phyloP scores from a whole-genome alignment of 2,113 vertebrate species.

The Atherinomorus stipes region DNA sequence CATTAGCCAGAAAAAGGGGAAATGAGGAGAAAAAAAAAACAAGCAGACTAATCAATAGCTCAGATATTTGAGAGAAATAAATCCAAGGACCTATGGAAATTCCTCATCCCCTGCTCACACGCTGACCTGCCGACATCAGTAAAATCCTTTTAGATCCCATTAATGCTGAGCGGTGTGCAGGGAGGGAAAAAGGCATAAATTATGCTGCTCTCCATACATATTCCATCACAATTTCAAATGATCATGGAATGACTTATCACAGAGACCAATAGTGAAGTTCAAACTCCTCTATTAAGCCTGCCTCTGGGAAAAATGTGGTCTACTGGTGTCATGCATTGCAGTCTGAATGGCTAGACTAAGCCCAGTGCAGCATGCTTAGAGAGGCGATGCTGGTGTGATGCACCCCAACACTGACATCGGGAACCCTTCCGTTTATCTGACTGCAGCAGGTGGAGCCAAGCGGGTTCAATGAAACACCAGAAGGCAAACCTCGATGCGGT shows the following conservation, averaged over 20 bases:
- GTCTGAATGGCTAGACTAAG: conserved; percentile 32
- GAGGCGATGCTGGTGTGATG: conserved; percentile 22
- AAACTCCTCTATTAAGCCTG: conserved; percentile 30
- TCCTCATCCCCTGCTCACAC: conserved; percentile 34
- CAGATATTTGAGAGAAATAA: conserved; percentile 28
- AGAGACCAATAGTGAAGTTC: conserved; percentile 25
- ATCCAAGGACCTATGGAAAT: conserved; percentile 23
- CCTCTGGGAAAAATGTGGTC: conserved; percentile 14
- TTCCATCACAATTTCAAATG: conserved; percentile 42
- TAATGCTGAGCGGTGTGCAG: conserved; percentile 34
- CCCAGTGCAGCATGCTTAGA: conserved; percentile 33
- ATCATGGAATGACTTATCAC: conserved; percentile 30
- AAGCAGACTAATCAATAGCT: conserved; percentile 22
- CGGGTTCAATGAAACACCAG: conserved; percentile 55
- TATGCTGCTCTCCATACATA: conserved; percentile 23
- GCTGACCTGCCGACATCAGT: conserved; percentile 44
- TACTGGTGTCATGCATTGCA: conserved; percentile 30
- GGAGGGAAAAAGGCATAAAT: neutral
- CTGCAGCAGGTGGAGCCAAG: conserved; percentile 72
- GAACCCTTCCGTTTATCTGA: conserved; percentile 54
- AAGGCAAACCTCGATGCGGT: conserved; percentile 58
- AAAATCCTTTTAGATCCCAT: conserved; percentile 51
- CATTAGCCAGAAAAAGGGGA: neutral
- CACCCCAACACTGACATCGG: conserved; percentile 5
- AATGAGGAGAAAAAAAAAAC: conserved; percentile 5